Conservation (phyloP, 64 coral and sea anemone genomes). For the Pocillopora damicornis region DNA sequence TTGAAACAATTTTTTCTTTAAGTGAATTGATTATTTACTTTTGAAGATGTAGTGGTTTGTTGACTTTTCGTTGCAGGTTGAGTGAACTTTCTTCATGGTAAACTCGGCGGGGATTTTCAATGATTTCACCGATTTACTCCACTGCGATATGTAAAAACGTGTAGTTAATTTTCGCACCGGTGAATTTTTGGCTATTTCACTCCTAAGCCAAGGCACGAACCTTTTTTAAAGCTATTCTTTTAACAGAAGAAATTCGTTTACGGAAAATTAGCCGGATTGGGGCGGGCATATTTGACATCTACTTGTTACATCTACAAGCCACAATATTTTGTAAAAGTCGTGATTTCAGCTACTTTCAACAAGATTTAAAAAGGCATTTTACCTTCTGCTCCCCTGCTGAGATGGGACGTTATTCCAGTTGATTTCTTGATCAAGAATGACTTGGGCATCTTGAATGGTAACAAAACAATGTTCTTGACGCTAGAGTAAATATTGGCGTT, state of each 20-base stretch:
- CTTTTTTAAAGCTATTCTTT: background rate
- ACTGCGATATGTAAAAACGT: background rate
- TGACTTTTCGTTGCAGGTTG: slow-evolving; percentile 25
- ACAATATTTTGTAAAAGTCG: slow-evolving; percentile 36
- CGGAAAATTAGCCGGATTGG: slow-evolving; percentile 29
- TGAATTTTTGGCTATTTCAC: background rate
- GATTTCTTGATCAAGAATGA: slow-evolving; percentile 92
- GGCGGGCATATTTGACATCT: slow-evolving; percentile 32
- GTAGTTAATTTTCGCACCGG: slow-evolving; percentile 5
- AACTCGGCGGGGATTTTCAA: slow-evolving; percentile 10
- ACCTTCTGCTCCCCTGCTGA: slow-evolving; percentile 61
- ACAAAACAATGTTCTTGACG: slow-evolving; percentile 34
- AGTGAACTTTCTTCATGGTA: slow-evolving; percentile 15
- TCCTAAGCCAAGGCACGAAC: background rate
- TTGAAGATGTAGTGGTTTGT: slow-evolving; percentile 16
- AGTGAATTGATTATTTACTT: slow-evolving; percentile 11
- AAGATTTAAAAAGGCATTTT: slow-evolving; percentile 16
- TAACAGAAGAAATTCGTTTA: background rate
- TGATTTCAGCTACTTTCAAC: slow-evolving; percentile 65
- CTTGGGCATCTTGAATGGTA: slow-evolving; percentile 66
- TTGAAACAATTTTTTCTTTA: slow-evolving; percentile 23
- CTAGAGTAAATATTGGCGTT: slow-evolving; percentile 84
- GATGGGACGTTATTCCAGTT: slow-evolving; percentile 2
- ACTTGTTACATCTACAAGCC: slow-evolving; percentile 2
- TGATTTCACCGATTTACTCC: background rate